Percentiles rank a stretch among this genome's conserved stretches.
Conservation (phyloP, 2,113 vertebrate genomes). For the Crotalus helleri region DNA sequence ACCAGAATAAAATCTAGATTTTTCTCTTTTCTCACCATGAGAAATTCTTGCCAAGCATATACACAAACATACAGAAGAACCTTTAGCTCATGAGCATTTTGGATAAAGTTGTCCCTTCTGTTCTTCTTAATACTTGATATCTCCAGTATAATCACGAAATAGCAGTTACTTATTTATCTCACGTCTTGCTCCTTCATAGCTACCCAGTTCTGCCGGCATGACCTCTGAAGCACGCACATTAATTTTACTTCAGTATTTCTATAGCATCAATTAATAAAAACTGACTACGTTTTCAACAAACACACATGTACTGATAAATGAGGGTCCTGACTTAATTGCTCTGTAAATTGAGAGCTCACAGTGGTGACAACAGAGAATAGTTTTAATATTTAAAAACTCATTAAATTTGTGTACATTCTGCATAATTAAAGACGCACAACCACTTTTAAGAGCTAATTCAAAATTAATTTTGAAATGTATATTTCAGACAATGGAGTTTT, state of each 20-base stretch:
- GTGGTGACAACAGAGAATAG: slow-evolving; percentile 85
- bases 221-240: slow-evolving; percentile 90
- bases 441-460: slow-evolving; percentile 74
- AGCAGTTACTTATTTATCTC: slow-evolving; percentile 79
- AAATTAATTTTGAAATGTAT: slow-evolving; percentile 74
- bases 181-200: slow-evolving; percentile 71
- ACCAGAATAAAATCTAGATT: slow-evolving; percentile 73
- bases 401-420: slow-evolving; percentile 86
- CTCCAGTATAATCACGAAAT: slow-evolving; percentile 72
- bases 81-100: slow-evolving; percentile 68
- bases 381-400: slow-evolving; percentile 99
- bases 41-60: slow-evolving; percentile 75
- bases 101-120: slow-evolving; percentile 69
- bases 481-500: slow-evolving; percentile 57
- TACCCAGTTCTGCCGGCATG: slow-evolving; percentile 72
- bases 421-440: slow-evolving; percentile 79
- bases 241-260: slow-evolving; percentile 90
- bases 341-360: slow-evolving; percentile 98
- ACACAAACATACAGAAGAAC: slow-evolving; percentile 53
- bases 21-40: slow-evolving; percentile 71
- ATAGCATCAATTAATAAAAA: slow-evolving; percentile 97
- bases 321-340: slow-evolving; percentile 96
- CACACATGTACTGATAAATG: slow-evolving; percentile 95
- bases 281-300: slow-evolving; percentile 90
- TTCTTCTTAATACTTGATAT: slow-evolving; percentile 74